phyloP scores from a whole-genome alignment of 2,797 vertebrate species.

The Sebastes cheni region DNA sequence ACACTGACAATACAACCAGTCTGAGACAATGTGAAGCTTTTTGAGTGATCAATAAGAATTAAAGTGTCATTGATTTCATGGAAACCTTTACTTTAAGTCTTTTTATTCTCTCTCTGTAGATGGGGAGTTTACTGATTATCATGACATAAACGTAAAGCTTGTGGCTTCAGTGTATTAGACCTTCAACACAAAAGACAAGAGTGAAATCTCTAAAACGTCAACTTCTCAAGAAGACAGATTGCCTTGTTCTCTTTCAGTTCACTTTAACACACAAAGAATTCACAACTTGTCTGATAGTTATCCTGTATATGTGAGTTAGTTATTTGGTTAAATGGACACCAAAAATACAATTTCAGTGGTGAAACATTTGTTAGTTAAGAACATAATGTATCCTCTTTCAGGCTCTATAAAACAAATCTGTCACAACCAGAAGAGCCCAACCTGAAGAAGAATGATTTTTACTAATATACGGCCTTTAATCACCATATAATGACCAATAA shows the following conservation, averaged over 20 bases:
- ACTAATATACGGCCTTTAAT: background rate
- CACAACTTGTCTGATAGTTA: background rate
- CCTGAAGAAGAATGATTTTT: background rate
- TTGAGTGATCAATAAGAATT: conserved; percentile 55
- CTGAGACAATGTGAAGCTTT: conserved; percentile 50
- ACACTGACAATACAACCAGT: conserved; percentile 35
- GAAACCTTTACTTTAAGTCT: conserved; percentile 39
- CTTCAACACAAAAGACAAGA: background rate
- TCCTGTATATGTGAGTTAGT: background rate
- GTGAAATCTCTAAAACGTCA: background rate
- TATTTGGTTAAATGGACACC: background rate
- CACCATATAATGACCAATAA: background rate
- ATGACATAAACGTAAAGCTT: background rate
- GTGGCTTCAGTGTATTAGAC: background rate
- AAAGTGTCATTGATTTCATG: conserved; percentile 54
- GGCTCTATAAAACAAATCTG: background rate
- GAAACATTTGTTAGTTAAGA: background rate
- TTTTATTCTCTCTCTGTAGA: background rate
- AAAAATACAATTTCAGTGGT: background rate
- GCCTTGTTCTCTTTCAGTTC: background rate
- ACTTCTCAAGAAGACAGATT: background rate
- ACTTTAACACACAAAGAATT: background rate
- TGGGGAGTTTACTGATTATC: background rate
- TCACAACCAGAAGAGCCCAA: background rate
- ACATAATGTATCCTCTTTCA: background rate